A percentile compares a stretch with the other conserved stretches of the same genome.
Evolutionary conservation across 64 coral and sea anemone species (phyloP).

Genomic region (Acropora tenuis): DNA sequence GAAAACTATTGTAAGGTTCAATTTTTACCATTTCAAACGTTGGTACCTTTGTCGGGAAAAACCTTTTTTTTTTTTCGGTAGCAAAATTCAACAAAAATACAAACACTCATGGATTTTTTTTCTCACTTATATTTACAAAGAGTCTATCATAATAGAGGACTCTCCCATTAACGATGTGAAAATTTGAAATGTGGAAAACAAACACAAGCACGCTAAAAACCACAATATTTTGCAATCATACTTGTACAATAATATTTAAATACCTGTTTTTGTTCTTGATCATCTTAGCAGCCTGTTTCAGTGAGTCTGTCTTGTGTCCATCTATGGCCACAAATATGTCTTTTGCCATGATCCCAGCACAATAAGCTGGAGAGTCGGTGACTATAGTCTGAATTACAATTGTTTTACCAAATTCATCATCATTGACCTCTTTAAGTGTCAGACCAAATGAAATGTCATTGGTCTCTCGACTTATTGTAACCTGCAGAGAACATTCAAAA

Average conservation of each 20-base stretch:
- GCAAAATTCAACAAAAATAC: no score
- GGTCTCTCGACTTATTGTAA: slow-evolving; percentile 79
- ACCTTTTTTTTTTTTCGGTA: no score
- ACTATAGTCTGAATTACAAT: slow-evolving; percentile 87
- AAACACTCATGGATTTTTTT: no score
- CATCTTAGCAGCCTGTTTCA: slow-evolving; percentile 93
- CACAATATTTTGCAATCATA: no score
- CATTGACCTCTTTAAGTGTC: slow-evolving; percentile 88
- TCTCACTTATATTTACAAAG: no score
- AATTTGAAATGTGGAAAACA: no score
- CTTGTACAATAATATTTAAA: no score
- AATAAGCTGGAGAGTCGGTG: slow-evolving; percentile 66
- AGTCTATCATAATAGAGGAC: no score
- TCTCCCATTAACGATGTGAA: no score
- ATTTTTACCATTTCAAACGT: no score
- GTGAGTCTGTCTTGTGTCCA: slow-evolving; percentile 87
- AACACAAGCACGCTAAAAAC: background rate
- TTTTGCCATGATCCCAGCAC: slow-evolving; percentile 73
- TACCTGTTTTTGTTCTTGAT: slow-evolving; percentile 94
- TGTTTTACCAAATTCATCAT: slow-evolving; percentile 72
- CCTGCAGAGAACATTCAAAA: slow-evolving; percentile 42
- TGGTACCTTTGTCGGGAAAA: no score
- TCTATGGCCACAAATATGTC: slow-evolving; percentile 85
- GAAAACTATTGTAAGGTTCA: no score
- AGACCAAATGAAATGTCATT: slow-evolving; percentile 88